phyloP scores from a whole-genome alignment of 2,888 invertebrate species.

The Elegia similella region DNA sequence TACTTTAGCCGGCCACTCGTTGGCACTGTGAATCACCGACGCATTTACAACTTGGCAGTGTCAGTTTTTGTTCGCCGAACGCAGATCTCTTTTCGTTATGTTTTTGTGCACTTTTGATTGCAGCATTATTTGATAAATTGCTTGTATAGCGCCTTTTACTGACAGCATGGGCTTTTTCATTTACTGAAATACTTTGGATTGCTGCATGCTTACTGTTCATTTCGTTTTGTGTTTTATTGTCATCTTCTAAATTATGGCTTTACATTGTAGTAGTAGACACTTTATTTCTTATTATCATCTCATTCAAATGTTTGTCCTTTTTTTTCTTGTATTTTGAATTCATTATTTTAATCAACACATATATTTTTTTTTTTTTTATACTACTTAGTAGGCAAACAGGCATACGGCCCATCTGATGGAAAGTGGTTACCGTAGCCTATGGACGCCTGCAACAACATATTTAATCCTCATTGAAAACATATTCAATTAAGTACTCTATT shows the following conservation, averaged over 20 bases:
- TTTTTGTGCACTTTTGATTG: slow-evolving; percentile 46
- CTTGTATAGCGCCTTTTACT: slow-evolving; percentile 40
- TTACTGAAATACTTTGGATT: slow-evolving; percentile 30
- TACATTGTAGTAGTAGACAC: neutral
- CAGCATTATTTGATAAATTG: slow-evolving; percentile 40
- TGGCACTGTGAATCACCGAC: slow-evolving; percentile 24
- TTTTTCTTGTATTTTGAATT: neutral
- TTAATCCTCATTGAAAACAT: no score
- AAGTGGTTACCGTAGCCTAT: no score
- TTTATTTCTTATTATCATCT: neutral
- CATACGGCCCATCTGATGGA: no score
- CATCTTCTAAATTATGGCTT: neutral
- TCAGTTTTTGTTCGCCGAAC: slow-evolving; percentile 47
- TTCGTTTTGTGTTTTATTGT: neutral
- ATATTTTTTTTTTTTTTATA: no score
- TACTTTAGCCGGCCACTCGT: slow-evolving; percentile 16
- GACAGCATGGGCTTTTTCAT: slow-evolving; percentile 41
- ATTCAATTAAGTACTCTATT: no score
- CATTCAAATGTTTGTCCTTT: neutral
- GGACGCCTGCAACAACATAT: no score
- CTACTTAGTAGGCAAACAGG: no score
- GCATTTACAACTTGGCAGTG: slow-evolving; percentile 31
- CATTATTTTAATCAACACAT: neutral
- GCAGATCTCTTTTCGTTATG: slow-evolving; percentile 73
- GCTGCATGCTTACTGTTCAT: slow-evolving; percentile 35